Base-by-base conservation (phyloP, 2,888 invertebrate species). In the Drosophila acutilabella region DNA sequence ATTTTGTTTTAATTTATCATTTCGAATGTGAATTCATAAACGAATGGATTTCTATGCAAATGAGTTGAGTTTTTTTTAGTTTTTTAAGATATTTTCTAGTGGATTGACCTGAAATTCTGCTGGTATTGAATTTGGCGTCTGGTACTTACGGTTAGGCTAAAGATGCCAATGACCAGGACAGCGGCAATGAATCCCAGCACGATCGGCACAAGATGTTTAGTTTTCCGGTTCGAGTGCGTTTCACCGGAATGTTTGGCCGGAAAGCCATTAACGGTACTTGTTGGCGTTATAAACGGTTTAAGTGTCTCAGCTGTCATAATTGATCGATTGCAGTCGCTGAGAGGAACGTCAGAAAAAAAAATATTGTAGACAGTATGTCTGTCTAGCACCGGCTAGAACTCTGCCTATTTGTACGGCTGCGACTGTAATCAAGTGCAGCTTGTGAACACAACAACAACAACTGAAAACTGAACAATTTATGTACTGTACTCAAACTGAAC, bases 261-360 rank as follows among this genome's bases (percentile, higher is more conserved):
- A 65, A 86, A 91, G 67, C 80, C 81, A 53, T 90, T 89, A 70
- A 73, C 89, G 79, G 51, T 85, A 75, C 89, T 89, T 68, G 89
- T 88, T 68, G 91, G 83, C 66, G 90, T 85, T 80, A 92, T 92
- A 74, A 92, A 92, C 61, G 92, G 92, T 65, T 91, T 92, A 70
- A 92, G 85, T 72, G 92, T 91, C 89, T 92, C 92, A 57, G 91
- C 92, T 60, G 92, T 92, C 92, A 92, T 92, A 74, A 71, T 88
- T 84, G 73, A 69, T 62, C 5, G 14, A 57, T 54, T 53, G 52
- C 77, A 70, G 64, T 70, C 66, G 70, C 51, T 64, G 60, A 45
- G 36, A 13, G 0, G 36, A 36, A 64, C 62, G 26, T 58, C 33
- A 38, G 47, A 20, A 38, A 40, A 26, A 40, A 38, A 40, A 50